Conservation (phyloP, 1,140 invertebrate genomes). For the Heterodera schachtii region DNA sequence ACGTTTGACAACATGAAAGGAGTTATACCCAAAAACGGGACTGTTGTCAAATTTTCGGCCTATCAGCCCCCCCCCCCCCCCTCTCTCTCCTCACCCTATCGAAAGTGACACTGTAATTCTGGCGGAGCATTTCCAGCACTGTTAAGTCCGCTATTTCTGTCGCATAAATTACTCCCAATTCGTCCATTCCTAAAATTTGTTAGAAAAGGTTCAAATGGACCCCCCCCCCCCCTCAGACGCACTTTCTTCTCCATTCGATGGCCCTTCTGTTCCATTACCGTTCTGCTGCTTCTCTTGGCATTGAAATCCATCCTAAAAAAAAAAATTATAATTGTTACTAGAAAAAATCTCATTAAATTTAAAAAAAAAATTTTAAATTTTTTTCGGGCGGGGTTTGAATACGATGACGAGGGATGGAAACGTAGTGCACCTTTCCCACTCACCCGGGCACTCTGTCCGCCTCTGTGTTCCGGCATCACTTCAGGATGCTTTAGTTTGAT, state of each 20-base stretch:
- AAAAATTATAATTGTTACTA: not conserved
- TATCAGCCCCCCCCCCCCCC: too few relatives aligned
- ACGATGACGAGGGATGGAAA: not conserved
- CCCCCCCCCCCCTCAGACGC: too few relatives aligned
- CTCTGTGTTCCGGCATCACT: conserved; percentile 58
- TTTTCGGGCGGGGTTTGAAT: not conserved
- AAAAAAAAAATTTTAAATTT: too few relatives aligned
- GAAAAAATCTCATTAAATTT: too few relatives aligned
- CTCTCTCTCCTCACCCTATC: conserved; percentile 30
- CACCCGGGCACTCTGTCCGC: conserved; percentile 16
- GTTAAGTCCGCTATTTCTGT: conserved; percentile 31
- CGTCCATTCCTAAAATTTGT: conserved; percentile 11
- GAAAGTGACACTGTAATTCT: conserved; percentile 37
- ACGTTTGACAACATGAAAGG: not conserved
- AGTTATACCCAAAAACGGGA: too few relatives aligned
- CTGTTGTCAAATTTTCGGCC: too few relatives aligned
- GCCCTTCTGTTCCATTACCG: not conserved
- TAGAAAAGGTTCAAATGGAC: conserved; percentile 7
- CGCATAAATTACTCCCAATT: conserved; percentile 33
- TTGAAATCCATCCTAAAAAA: conserved; percentile 5
- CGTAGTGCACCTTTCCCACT: not conserved
- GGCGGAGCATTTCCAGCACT: conserved; percentile 32
- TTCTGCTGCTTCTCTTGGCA: not conserved
- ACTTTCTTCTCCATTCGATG: not conserved
- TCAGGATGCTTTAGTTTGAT: conserved; percentile 60